Evolutionary conservation across 2,797 vertebrate species (phyloP).

Genomic region (Lacerta agilis): DNA sequence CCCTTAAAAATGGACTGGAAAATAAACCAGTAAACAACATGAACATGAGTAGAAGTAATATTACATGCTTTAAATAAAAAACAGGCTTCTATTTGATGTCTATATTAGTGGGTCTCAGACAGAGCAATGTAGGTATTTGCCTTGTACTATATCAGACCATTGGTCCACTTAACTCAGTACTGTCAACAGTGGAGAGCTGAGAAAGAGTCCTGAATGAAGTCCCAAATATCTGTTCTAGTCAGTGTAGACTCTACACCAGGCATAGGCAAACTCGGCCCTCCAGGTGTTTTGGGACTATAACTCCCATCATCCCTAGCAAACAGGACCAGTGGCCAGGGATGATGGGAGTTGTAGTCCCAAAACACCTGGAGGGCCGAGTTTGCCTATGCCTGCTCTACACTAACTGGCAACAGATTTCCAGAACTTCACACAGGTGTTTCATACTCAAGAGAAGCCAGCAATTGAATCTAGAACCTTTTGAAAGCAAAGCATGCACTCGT

Average conservation of each 20-base stretch:
- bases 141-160: not conserved
- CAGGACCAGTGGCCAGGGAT: no score
- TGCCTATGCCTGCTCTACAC: no score
- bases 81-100: not conserved
- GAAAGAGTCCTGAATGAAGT: no score
- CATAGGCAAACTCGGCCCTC: no score
- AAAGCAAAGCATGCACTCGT: not conserved
- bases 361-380: no score
- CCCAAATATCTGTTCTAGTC: no score
- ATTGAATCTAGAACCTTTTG: not conserved
- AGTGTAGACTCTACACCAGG: no score
- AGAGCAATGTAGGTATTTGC: not conserved
- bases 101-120: accelerated
- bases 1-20: conserved; percentile 25
- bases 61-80: not conserved
- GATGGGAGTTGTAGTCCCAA: no score
- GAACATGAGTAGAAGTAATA: not conserved
- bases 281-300: no score
- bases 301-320: no score
- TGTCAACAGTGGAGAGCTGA: not conserved
- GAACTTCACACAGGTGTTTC: not conserved
- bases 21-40: not conserved
- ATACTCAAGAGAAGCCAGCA: not conserved
- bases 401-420: not conserved
- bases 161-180: not conserved